Evolutionary conservation across 2,888 invertebrate genomes (phyloP).

Genomic region (Plagiodera versicolora): DNA sequence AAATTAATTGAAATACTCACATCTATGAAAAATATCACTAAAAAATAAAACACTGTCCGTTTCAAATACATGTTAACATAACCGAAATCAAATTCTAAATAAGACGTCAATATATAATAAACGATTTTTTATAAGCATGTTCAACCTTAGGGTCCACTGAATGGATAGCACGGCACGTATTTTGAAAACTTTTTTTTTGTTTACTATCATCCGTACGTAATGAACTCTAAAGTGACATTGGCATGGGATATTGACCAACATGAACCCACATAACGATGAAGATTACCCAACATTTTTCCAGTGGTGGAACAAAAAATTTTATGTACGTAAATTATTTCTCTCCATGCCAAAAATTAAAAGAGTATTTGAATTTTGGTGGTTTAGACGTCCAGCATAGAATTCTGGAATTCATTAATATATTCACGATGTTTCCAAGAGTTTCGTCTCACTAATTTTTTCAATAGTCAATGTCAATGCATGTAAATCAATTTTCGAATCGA

Average conservation of each 20-base stretch:
- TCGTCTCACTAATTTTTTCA: too few species aligned
- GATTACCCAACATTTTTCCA: too few species aligned
- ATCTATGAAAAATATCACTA: slow-evolving; percentile 18
- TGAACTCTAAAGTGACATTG: background rate
- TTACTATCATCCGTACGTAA: background rate
- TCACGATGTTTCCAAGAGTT: too few species aligned
- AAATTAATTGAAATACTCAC: slow-evolving; percentile 16
- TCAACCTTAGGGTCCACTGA: slow-evolving; percentile 1
- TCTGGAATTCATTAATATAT: too few species aligned
- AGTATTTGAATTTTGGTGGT: too few species aligned
- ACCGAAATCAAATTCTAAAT: background rate
- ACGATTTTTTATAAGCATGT: slow-evolving; percentile 14
- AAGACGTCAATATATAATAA: background rate
- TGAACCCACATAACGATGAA: background rate
- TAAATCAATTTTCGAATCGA: too few species aligned
- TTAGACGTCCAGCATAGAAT: too few species aligned
- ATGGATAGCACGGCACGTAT: background rate
- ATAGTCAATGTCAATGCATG: too few species aligned
- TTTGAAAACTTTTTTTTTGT: background rate
- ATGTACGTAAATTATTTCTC: too few species aligned
- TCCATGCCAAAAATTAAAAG: too few species aligned
- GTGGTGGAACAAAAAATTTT: too few species aligned
- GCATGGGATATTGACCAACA: background rate
- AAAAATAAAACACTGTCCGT: slow-evolving; percentile 3
- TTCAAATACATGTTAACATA: slow-evolving; percentile 3